A percentile compares a stretch with the other conserved stretches of the same genome.
Evolutionary conservation across 2,113 vertebrate genomes (phyloP).

Genomic region (Lynx canadensis): DNA sequence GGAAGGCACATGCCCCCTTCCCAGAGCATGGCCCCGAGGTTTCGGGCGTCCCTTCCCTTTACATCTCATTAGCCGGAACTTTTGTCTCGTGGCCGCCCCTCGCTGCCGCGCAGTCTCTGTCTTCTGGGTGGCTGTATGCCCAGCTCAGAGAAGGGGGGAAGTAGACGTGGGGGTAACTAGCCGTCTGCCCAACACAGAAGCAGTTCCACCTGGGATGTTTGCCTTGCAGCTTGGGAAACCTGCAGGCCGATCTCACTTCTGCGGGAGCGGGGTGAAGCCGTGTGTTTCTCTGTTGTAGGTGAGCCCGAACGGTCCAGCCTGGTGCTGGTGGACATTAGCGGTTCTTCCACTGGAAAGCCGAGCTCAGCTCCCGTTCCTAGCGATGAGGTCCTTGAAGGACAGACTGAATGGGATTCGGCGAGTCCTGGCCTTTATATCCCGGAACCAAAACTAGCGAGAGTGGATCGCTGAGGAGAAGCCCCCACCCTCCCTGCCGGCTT

Average conservation of each 20-base stretch:
- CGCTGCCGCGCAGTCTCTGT: background rate
- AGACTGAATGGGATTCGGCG: conserved; percentile 87
- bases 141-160: background rate
- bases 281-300: conserved; percentile 77
- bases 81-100: conserved; percentile 25
- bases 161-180: background rate
- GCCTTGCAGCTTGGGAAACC: background rate
- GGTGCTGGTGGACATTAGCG: conserved; percentile 91
- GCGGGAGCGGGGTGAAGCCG: background rate
- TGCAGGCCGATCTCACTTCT: background rate
- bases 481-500: conserved; percentile 46
- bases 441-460: conserved; percentile 77
- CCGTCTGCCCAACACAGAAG: background rate
- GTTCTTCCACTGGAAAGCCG: conserved; percentile 89
- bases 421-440: conserved; percentile 87
- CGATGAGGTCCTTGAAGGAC: conserved; percentile 88
- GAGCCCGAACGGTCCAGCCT: conserved; percentile 88
- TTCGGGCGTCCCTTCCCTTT: background rate
- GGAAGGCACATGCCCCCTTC: background rate
- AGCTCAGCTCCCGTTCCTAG: conserved; percentile 89
- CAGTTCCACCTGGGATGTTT: background rate
- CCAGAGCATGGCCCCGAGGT: background rate
- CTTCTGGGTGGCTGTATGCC: background rate
- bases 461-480: conserved; percentile 59
- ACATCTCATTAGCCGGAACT: background rate